These are phyloP conservation scores for Watersipora subatra DNA, from an alignment of 1,140 invertebrate species.

Conservation along the genomic window DNA sequence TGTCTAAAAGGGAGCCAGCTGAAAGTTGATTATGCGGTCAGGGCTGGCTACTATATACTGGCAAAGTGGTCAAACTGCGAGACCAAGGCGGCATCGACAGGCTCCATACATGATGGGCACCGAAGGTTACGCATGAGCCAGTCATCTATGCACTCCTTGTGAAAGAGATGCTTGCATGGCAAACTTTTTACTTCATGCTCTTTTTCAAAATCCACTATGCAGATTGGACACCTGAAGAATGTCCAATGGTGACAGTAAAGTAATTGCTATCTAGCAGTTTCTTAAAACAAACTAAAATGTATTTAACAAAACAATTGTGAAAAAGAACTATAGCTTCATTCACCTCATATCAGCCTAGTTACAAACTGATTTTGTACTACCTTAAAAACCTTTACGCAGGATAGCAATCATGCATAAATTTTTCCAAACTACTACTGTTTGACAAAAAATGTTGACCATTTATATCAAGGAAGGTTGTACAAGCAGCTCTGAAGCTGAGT, in stretches of 20 bases:
- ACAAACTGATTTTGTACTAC: not conserved
- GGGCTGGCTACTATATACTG: no score
- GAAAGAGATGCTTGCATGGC: slow-evolving; percentile 88
- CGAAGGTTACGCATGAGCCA: slow-evolving; percentile 82
- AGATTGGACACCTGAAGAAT: slow-evolving; percentile 69
- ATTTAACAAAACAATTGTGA: not conserved
- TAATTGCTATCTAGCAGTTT: not conserved
- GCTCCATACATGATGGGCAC: slow-evolving; percentile 84
- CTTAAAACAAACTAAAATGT: not conserved
- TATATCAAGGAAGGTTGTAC: no score
- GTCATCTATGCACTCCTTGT: slow-evolving; percentile 61
- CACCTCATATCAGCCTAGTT: not conserved
- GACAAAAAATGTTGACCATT: no score
- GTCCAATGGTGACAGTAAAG: not conserved
- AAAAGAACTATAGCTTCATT: not conserved
- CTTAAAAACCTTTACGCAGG: no score
- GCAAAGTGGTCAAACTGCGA: slow-evolving; percentile 49
- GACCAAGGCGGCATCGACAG: slow-evolving; percentile 80
- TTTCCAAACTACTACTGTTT: no score
- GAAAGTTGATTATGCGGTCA: no score
- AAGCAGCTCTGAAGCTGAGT: no score
- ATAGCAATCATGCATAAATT: no score
- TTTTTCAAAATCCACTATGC: slow-evolving; percentile 77
- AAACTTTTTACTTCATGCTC: slow-evolving; percentile 68
- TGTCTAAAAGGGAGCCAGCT: no score